Evolutionary conservation across 2,888 invertebrate species (phyloP), one percentile per base, ranked within the genome.

Genomic region (Malacosoma neustria): DNA sequence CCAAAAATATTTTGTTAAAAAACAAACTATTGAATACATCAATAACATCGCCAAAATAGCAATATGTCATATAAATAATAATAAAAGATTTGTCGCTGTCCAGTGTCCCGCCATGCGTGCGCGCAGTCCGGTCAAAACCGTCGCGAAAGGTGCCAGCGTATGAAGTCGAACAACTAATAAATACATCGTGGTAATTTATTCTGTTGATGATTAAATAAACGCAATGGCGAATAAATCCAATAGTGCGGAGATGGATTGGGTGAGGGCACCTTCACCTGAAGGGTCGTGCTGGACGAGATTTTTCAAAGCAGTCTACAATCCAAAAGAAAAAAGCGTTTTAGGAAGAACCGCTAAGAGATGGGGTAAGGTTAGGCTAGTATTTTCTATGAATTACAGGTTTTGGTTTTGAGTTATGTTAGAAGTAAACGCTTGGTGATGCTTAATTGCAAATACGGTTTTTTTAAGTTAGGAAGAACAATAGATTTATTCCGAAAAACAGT

Each of bases 281-380:
- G 66, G 69, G 0, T 60, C 74, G 0, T 45, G 62, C 1, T 63
- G 70, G 50, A 49, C 57, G 32, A 64, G 72, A 33, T 40, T 71
- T 0, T 56, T 60, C 5, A 70, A 61, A 35, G 61, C 65, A 0
- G 59, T 82, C 30, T 84, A 84, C 46, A 68, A 84, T 42, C 70
- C 69, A 4, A 70, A 73, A 0, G 82, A 84, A 11, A 70, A 72
- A 4, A 81, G 79, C 53, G 68, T 80, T 42, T 56, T 82, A 13
- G 84, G 84, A 14, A 54, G 84, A 12, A 84, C 84, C 30, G 67
- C 80, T 15, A 77, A 77, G 39, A 50, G 80, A 67, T 84, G 84
- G 84, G 84, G 84, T 84, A 48, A 75, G 82, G 63, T 45, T 22
- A 7, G 5, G 22, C n/a, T n/a, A n/a, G n/a, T n/a, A n/a, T n/a